Percentiles rank a stretch among this genome's conserved stretches.
phyloP scores from a whole-genome alignment of 2,888 invertebrate genomes.

The Eristalis arbustorum region DNA sequence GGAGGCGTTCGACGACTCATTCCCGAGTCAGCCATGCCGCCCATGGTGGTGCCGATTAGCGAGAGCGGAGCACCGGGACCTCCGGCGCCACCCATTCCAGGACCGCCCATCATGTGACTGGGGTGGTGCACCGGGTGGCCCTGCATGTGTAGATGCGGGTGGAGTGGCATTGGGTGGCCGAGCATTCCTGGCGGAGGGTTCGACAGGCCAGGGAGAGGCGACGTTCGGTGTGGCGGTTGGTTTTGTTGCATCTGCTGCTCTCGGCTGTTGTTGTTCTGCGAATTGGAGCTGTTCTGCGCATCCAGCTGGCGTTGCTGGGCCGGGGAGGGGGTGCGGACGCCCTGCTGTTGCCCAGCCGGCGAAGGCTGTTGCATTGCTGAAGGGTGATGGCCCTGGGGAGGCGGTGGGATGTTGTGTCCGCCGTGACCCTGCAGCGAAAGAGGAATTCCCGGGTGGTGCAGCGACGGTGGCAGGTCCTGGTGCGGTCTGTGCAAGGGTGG shows the following conservation, averaged over 20 bases:
- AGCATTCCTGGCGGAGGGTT: slow-evolving; percentile 77
- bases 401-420: slow-evolving; percentile 72
- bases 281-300: slow-evolving; percentile 53
- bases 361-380: slow-evolving; percentile 73
- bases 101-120: slow-evolving; percentile 78
- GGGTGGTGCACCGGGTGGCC: slow-evolving; percentile 78
- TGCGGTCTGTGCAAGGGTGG: slow-evolving; percentile 79
- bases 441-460: slow-evolving; percentile 80
- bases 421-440: slow-evolving; percentile 77
- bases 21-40: slow-evolving; percentile 69
- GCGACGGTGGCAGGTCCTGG: slow-evolving; percentile 77
- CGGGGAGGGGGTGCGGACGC: slow-evolving; percentile 78
- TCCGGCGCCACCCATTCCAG: slow-evolving; percentile 61
- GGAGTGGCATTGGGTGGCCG: slow-evolving; percentile 79
- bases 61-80: slow-evolving; percentile 76
- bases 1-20: slow-evolving; percentile 79
- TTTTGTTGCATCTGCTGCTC: slow-evolving; percentile 72
- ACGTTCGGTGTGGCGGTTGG: slow-evolving; percentile 78
- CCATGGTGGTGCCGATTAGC: slow-evolving; percentile 60
- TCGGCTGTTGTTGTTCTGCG: slow-evolving; percentile 67
- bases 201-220: slow-evolving; percentile 78
- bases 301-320: slow-evolving; percentile 75
- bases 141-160: slow-evolving; percentile 77
- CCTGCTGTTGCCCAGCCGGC: slow-evolving; percentile 71
- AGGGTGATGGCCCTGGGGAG: slow-evolving; percentile 75